Evolutionary conservation across 2,797 vertebrate genomes (phyloP).

Genomic region (Picus viridis): DNA sequence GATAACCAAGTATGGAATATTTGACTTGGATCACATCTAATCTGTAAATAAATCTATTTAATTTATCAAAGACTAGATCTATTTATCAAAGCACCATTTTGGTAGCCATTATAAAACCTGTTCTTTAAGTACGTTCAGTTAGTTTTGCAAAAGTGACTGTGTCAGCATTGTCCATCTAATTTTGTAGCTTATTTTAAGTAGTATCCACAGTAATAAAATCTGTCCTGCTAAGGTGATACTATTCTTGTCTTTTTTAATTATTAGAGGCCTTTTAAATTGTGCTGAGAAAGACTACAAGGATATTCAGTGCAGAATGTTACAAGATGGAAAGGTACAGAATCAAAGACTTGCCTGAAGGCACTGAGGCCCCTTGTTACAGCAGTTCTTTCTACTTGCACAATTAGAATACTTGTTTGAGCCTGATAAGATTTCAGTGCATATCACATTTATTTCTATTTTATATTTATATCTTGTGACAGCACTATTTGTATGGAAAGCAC

Average conservation of each 20-base stretch:
- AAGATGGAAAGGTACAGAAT: slow-evolving; percentile 58
- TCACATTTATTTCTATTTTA: slow-evolving; percentile 57
- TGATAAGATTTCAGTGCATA: slow-evolving; percentile 52
- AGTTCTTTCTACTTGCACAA: slow-evolving; percentile 51
- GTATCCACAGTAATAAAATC: not conserved
- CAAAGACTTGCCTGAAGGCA: slow-evolving; percentile 67
- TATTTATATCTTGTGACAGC: slow-evolving; percentile 61
- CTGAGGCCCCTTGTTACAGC: slow-evolving; percentile 46
- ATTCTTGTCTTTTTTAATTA: slow-evolving; percentile 63
- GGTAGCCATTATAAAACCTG: not conserved
- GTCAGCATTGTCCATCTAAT: not conserved
- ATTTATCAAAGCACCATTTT: not conserved
- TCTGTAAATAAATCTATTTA: not conserved
- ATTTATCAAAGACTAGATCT: not conserved
- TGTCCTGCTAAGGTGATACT: slow-evolving; percentile 25
- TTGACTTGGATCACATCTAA: not conserved
- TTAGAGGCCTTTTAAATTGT: slow-evolving; percentile 54
- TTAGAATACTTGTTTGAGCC: slow-evolving; percentile 67
- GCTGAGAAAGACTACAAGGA: slow-evolving; percentile 53
- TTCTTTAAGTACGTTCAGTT: not conserved
- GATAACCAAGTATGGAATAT: not conserved
- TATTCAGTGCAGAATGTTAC: slow-evolving; percentile 48
- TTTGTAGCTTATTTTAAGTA: not conserved
- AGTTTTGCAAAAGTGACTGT: not conserved
- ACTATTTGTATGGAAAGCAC: slow-evolving; percentile 40